Conservation (phyloP, 2,888 invertebrate species). For the Coenonympha glycerion region DNA sequence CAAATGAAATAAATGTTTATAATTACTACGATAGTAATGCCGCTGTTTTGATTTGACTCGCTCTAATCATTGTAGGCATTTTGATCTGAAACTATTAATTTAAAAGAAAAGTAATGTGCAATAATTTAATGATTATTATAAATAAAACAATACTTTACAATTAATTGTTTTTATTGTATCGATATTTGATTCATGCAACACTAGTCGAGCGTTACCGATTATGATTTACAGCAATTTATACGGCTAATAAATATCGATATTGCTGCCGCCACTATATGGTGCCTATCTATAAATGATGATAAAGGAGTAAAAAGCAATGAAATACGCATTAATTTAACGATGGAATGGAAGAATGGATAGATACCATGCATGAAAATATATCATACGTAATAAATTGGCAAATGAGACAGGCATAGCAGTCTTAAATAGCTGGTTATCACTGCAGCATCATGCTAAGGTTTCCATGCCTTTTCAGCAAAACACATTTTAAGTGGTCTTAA, state of each 20-base stretch:
- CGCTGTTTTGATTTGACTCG: background rate
- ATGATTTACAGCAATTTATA: background rate
- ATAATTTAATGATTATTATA: background rate
- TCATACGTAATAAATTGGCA: no score
- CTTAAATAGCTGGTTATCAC: no score
- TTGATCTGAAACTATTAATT: no score
- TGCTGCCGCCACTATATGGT: background rate
- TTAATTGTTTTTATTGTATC: background rate
- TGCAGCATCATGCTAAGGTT: no score
- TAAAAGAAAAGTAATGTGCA: background rate
- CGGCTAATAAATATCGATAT: conserved; percentile 1
- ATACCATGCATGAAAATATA: background rate
- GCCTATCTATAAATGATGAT: background rate
- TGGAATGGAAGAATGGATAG: background rate
- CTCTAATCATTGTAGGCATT: background rate
- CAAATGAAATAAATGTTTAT: background rate
- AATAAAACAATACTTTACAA: background rate
- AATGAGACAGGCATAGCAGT: no score
- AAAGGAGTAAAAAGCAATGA: background rate
- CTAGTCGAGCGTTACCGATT: background rate
- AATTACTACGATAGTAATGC: background rate
- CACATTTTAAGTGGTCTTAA: no score
- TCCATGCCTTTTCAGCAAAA: no score
- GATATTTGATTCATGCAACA: background rate
- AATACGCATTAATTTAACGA: background rate